Percentiles rank a stretch among this genome's conserved stretches.
These are phyloP conservation scores for Penaeus monodon DNA, from an alignment of 2,888 invertebrate species.

Conservation along the genomic window DNA sequence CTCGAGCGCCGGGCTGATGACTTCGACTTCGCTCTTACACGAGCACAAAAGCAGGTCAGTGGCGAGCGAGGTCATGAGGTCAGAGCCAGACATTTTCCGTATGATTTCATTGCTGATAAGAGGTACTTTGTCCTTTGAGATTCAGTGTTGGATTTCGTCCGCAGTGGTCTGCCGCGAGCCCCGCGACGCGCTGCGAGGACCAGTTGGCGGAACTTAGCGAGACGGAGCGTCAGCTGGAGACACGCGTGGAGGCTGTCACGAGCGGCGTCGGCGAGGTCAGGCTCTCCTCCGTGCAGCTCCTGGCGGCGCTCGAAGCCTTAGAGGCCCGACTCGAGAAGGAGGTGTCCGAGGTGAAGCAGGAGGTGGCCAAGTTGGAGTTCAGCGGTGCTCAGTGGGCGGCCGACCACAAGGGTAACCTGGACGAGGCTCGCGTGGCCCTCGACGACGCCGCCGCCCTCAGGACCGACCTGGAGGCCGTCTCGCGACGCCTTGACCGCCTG, in stretches of 20 bases:
- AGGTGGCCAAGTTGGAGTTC: conserved; percentile 52
- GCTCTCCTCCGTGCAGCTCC: conserved; percentile 41
- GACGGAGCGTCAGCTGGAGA: conserved; percentile 37
- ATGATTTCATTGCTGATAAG: neutral
- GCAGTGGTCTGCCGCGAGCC: conserved; percentile 29
- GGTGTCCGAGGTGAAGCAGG: conserved; percentile 46
- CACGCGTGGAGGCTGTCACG: conserved; percentile 25
- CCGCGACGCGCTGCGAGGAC: conserved; percentile 1
- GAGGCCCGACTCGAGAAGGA: conserved; percentile 44
- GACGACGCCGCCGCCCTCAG: conserved; percentile 29
- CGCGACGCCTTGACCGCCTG: conserved; percentile 25
- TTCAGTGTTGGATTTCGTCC: neutral
- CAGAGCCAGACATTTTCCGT: neutral
- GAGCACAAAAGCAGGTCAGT: conserved; percentile 32
- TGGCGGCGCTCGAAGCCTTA: conserved; percentile 39
- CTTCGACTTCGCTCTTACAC: conserved; percentile 36
- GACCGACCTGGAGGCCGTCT: conserved; percentile 29
- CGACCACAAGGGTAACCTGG: neutral
- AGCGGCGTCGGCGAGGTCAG: conserved; percentile 37
- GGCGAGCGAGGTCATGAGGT: too few relatives aligned
- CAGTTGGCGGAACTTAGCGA: conserved; percentile 8
- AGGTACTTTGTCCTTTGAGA: neutral
- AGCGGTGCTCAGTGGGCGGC: conserved; percentile 32
- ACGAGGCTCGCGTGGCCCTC: conserved; percentile 23
- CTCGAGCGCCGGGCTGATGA: conserved; percentile 24